Evolutionary conservation across 2,888 invertebrate genomes (phyloP).

Genomic region (Drosophila neotestacea): DNA sequence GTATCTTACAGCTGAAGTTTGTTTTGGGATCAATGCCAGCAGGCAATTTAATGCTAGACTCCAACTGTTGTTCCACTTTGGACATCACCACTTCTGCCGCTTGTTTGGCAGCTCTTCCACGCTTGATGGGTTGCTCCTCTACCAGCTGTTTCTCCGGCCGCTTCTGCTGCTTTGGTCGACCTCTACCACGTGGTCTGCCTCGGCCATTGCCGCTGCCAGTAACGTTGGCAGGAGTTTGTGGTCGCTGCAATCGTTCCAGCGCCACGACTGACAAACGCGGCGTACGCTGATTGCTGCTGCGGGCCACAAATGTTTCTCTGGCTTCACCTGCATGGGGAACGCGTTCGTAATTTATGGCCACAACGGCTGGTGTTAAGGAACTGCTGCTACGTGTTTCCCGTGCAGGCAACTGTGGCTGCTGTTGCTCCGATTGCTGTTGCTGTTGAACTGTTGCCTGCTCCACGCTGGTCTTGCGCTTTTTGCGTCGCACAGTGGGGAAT

Average conservation of each 20-base stretch:
- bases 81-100: background rate
- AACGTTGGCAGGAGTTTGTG: constrained; percentile 60
- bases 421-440: constrained; percentile 27
- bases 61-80: constrained; percentile 42
- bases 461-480: constrained; percentile 88
- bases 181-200: constrained; percentile 51
- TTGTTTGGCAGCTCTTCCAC: constrained; percentile 21
- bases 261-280: constrained; percentile 88
- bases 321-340: constrained; percentile 90
- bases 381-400: constrained; percentile 61
- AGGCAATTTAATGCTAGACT: constrained; percentile 71
- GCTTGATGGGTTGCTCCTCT: constrained; percentile 35
- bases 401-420: constrained; percentile 22
- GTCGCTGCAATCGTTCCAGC: constrained; percentile 87
- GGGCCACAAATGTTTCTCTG: constrained; percentile 88
- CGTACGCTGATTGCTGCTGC: constrained; percentile 85
- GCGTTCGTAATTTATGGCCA: constrained; percentile 86
- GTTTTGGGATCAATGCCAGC: constrained; percentile 82
- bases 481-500: constrained; percentile 93
- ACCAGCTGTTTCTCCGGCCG: constrained; percentile 7
- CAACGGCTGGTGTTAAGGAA: constrained; percentile 21
- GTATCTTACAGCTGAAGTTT: constrained; percentile 82
- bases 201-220: constrained; percentile 4
- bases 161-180: constrained; percentile 31
- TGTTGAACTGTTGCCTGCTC: constrained; percentile 32